These are phyloP conservation scores for Crotalus horridus DNA, from an alignment of 2,113 vertebrate genomes.

Conservation along the genomic window DNA sequence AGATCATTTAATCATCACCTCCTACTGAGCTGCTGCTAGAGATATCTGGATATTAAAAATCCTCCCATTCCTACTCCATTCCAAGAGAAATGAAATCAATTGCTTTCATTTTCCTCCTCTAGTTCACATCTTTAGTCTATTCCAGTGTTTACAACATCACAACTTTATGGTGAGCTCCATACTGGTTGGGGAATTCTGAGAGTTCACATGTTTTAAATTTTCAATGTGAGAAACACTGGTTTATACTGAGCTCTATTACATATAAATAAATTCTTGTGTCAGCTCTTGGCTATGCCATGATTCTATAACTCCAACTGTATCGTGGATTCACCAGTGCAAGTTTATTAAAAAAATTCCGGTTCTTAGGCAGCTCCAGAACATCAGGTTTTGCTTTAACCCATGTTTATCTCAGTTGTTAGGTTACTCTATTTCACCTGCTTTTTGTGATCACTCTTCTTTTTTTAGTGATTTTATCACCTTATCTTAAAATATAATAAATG, in stretches of 20 bases:
- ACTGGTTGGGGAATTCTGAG: background rate
- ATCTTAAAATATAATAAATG: background rate
- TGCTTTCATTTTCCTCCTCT: background rate
- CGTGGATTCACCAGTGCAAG: background rate
- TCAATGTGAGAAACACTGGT: background rate
- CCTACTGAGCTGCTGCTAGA: background rate
- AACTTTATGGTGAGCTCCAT: background rate
- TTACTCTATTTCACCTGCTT: background rate
- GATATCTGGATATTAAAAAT: background rate
- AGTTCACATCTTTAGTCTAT: background rate
- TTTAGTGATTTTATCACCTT: background rate
- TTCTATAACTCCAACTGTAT: background rate
- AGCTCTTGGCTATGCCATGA: background rate
- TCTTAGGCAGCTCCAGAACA: background rate
- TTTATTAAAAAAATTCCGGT: background rate
- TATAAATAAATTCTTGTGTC: background rate
- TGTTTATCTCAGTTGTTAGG: background rate
- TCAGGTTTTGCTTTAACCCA: background rate
- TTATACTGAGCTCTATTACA: background rate
- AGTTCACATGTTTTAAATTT: background rate
- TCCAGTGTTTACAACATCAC: background rate
- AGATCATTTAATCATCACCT: background rate
- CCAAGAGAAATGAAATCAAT: background rate
- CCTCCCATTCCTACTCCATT: background rate
- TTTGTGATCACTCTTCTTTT: background rate